phyloP scores from a whole-genome alignment of 2,113 vertebrate species.

The Cynoglossus semilaevis region DNA sequence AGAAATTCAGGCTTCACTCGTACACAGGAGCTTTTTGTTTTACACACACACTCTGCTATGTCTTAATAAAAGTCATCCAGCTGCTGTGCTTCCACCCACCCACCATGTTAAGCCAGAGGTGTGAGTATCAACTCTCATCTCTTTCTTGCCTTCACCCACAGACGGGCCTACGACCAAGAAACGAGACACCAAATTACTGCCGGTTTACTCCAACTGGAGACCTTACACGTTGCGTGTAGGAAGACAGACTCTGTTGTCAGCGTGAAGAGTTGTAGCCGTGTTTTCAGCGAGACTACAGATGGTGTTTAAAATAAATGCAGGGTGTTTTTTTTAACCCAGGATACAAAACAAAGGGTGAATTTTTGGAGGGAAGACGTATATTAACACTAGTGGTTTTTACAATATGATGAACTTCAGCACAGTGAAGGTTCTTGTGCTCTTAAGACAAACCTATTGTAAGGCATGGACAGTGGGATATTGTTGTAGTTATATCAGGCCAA shows the following conservation, averaged over 20 bases:
- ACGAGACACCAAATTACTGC: slow-evolving; percentile 65
- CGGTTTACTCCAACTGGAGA: slow-evolving; percentile 62
- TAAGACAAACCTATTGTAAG: no score
- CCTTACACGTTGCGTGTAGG: slow-evolving; percentile 68
- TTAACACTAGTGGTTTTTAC: no score
- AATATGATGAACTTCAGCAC: no score
- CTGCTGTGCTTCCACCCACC: slow-evolving; percentile 62
- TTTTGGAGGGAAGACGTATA: no score
- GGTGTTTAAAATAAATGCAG: not conserved
- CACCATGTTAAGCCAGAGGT: slow-evolving; percentile 50
- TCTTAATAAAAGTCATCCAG: slow-evolving; percentile 65
- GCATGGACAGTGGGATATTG: no score
- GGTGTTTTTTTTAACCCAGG: no score
- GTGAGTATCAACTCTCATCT: slow-evolving; percentile 63
- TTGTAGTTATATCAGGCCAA: no score
- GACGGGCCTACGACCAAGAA: slow-evolving; percentile 60
- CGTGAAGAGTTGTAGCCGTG: slow-evolving; percentile 38
- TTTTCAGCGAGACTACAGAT: slow-evolving; percentile 50
- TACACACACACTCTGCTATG: slow-evolving; percentile 16
- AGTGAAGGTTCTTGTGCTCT: no score
- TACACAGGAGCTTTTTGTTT: not conserved
- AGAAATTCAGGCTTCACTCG: not conserved
- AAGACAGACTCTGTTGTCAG: slow-evolving; percentile 64
- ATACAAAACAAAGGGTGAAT: no score
- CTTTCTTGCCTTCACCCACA: slow-evolving; percentile 57